Base-by-base conservation (phyloP, 1,140 invertebrate species). In the Temnothorax curvispinosus region DNA sequence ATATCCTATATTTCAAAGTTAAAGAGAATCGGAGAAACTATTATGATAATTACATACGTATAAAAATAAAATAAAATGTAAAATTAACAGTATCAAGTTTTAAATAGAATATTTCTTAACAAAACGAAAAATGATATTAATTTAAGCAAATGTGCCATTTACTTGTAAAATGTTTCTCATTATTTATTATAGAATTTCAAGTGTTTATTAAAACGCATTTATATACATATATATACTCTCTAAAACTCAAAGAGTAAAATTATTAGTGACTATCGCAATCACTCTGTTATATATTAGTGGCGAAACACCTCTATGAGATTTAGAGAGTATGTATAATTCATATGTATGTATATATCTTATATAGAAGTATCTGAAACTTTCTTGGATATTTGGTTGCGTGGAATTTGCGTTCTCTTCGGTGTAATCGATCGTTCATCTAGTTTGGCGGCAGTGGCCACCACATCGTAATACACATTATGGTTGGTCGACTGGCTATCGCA, bases 391-490 rank as follows among this genome's bases (percentile, higher is more conserved):
- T 52, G 47, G 18, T 44, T 58, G 11, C 11, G 15, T 13, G 1
- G 67, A 60, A 32, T 56, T 81, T 35, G 13, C 32, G 27, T 67
- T 67, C 47, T 69, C 54, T 60, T 21, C 18, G n/a, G 38, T 60
- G 11, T 47, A 84, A 84, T 74, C 54, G 54, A 84, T 60, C 41
- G 69, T 18, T 74, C 41, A 50, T 74, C 52, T 82, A 50, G 67
- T 58, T 35, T 60, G 27, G 44, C 60, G 27, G 54, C 47, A 62
- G 69, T 74, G 71, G 54, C 32, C 18, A 41, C 13, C 67, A 27
- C 38, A 32, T 81, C 47, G 52, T 84, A 74, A 84, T 84, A 74
- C 47, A 56, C 54, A 74, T 84, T 84, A 84, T 21, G 13, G 13
- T 84, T 84, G 69, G 41, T 84, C 80, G 54, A 75, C 35, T 75